Percentiles rank a stretch among this genome's conserved stretches.
Evolutionary conservation across 1,140 invertebrate species (phyloP).

Genomic region (Drosophila kohkoa): DNA sequence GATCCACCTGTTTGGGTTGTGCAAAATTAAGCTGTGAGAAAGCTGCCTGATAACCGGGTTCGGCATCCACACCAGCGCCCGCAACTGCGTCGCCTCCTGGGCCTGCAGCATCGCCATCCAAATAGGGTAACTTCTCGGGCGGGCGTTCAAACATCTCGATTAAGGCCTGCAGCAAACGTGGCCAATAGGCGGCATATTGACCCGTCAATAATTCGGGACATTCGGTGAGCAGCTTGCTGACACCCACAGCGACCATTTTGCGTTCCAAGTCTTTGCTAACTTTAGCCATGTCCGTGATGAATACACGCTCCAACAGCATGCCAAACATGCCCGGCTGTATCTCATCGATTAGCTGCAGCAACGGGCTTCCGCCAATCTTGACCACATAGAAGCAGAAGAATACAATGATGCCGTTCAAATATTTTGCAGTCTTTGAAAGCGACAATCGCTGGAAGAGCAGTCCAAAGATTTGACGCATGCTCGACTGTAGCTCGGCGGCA

Average conservation of each 20-base stretch:
- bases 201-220: constrained; percentile 85
- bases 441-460: constrained; percentile 96
- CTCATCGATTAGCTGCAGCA: constrained; percentile 93
- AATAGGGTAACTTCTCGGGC: constrained; percentile 89
- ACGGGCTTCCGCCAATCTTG: constrained; percentile 89
- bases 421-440: constrained; percentile 97
- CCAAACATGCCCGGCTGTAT: constrained; percentile 97
- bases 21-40: constrained; percentile 96
- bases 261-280: constrained; percentile 92
- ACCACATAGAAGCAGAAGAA: constrained; percentile 95
- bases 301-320: constrained; percentile 96
- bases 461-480: constrained; percentile 95
- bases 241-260: constrained; percentile 95
- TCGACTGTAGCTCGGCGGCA: constrained; percentile 89
- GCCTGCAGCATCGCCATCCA: constrained; percentile 91
- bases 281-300: constrained; percentile 94
- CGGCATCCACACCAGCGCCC: constrained; percentile 86
- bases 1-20: constrained; percentile 90
- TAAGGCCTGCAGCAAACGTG: constrained; percentile 88
- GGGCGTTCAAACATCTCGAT: constrained; percentile 96
- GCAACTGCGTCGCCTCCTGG: constrained; percentile 86
- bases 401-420: constrained; percentile 94
- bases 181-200: constrained; percentile 79
- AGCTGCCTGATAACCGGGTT: constrained; percentile 93
- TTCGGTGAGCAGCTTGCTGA: constrained; percentile 94